Evolutionary conservation across 2,113 vertebrate genomes (phyloP).

Genomic region (Aspidoscelis tigris): DNA sequence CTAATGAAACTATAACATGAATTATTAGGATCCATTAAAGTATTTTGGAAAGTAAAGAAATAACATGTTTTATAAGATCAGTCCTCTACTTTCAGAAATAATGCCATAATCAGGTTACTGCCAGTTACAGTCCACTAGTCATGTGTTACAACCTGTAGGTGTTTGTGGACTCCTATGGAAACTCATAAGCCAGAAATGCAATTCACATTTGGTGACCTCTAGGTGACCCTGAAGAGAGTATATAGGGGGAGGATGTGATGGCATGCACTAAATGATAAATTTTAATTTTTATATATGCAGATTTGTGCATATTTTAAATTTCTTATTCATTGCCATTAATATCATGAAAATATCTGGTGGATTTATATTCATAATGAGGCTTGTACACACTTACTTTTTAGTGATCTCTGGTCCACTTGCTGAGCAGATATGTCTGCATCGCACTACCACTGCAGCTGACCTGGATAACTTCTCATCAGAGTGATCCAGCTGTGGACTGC

Average conservation of each 20-base stretch:
- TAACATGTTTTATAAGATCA: neutral
- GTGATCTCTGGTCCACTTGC: no score
- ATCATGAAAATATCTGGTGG: neutral
- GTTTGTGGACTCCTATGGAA: neutral
- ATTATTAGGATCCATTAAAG: conserved; percentile 4
- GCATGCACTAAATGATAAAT: neutral
- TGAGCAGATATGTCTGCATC: no score
- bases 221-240: neutral
- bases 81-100: conserved; percentile 3
- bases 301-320: neutral
- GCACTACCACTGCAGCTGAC: no score
- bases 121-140: neutral
- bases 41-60: neutral
- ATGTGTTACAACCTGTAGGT: neutral
- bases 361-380: neutral
- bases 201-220: no score
- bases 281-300: neutral
- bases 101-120: neutral
- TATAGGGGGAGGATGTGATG: neutral
- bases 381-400: no score
- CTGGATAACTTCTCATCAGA: no score
- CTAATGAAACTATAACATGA: conserved; percentile 20
- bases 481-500: no score
- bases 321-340: neutral
- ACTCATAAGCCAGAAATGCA: no score